Evolutionary conservation across 1,140 invertebrate genomes (phyloP), one percentile per base, ranked within the genome.

Genomic region (Mamestra configurata): DNA sequence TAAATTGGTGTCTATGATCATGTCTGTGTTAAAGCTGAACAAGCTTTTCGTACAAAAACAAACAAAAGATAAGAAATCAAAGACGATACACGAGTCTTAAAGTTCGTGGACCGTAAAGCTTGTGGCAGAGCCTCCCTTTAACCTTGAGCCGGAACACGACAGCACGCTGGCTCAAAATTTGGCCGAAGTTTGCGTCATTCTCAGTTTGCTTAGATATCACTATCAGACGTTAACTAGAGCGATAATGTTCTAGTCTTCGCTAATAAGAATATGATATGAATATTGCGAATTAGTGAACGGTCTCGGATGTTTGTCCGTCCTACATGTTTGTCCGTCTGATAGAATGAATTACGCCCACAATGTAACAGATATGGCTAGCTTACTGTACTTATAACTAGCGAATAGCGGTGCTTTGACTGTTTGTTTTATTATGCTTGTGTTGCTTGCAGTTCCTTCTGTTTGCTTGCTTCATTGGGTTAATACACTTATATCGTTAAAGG

Each of bases 101-200:
- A 75, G 35, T 75, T 59, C 71, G 53, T 75, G 71, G 20, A 75
- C 71, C 71, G 71, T 75, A 43, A 75, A 75, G 53, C 71, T 53
- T 75, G 35, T 24, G 24, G 40, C 15, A 46, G 35, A 75, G 51
- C 71, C 71, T 75, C 53, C 68, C 15, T 71, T 27, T 53, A 24
- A 53, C 46, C 68, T 70, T 43, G 71, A 40, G 35, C 51, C 43
- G 43, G 70, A 13, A 53, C 71, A 35, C 37, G 53, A 43, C 71
- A 20, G 59, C 51, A 35, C 51, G 37, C 11, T 66, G 31, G 31
- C 53, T 37, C 35, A 59, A 8, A 75, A 75, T 75, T 75, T 46
- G 35, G 22, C 13, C 35, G 13, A 75, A 59, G 37, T 43, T 75
- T 59, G 22, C 71, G 71, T 75, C 71, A 75, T 57, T 40, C 71